Evolutionary conservation across 2,888 invertebrate genomes (phyloP).

Genomic region (Antitype chi): DNA sequence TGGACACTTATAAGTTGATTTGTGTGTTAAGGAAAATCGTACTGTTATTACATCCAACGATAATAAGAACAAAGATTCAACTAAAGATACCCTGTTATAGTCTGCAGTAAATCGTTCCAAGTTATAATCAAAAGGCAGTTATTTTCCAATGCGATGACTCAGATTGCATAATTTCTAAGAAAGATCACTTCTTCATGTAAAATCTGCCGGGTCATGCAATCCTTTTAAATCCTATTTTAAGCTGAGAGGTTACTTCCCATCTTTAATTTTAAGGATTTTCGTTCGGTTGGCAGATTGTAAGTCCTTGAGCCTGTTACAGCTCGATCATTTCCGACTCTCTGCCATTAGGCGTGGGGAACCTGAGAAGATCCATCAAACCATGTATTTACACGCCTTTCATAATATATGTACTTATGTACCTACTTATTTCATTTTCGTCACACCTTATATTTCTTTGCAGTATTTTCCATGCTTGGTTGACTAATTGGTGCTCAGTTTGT

Average conservation of each 20-base stretch:
- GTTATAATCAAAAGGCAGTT: neutral
- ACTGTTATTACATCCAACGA: neutral
- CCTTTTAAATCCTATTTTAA: constrained; percentile 40
- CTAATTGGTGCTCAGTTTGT: neutral
- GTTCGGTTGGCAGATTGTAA: constrained; percentile 37
- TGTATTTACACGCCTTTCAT: constrained; percentile 7
- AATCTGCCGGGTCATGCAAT: constrained; percentile 24
- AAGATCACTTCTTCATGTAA: neutral
- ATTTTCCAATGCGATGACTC: neutral
- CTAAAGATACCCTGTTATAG: neutral
- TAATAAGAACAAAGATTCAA: constrained; percentile 17
- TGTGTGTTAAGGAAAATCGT: constrained; percentile 15
- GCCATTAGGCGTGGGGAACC: constrained; percentile 25
- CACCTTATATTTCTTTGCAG: neutral
- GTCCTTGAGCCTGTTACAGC: constrained; percentile 36
- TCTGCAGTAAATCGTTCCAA: constrained; percentile 3
- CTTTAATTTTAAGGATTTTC: constrained; percentile 51
- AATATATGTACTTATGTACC: neutral
- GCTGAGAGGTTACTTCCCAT: constrained; percentile 1
- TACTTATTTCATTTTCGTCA: neutral
- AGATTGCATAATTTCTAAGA: constrained; percentile 7
- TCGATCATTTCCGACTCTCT: constrained; percentile 39
- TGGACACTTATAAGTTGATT: neutral
- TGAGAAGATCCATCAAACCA: constrained; percentile 43
- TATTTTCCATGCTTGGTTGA: neutral